Percentiles rank a stretch among this genome's conserved stretches.
Evolutionary conservation across 2,797 vertebrate genomes (phyloP).

Genomic region (Hirundo rustica): DNA sequence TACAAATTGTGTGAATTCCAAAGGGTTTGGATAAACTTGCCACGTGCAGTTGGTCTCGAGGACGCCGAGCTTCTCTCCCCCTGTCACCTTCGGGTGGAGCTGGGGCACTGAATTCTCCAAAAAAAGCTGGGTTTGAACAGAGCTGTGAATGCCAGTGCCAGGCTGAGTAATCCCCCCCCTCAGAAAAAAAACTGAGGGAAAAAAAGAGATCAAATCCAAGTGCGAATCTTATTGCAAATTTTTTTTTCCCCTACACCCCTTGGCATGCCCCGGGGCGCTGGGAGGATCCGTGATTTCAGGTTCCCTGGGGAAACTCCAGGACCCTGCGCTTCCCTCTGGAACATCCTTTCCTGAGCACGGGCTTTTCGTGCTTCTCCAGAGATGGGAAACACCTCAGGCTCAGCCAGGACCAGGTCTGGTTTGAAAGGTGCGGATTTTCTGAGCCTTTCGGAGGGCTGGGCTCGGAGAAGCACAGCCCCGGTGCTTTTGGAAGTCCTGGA

Average conservation of each 20-base stretch:
- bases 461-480: accelerated
- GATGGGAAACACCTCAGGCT: neutral
- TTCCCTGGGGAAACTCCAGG: neutral
- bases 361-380: accelerated
- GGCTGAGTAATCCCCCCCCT: neutral
- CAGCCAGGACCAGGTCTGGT: accelerated
- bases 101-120: neutral
- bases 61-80: neutral
- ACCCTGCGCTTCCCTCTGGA: neutral
- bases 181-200: neutral
- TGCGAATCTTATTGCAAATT: neutral
- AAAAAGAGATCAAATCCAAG: neutral
- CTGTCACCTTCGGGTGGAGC: neutral
- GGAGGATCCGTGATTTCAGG: neutral
- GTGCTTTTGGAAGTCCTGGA: neutral
- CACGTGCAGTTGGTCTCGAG: neutral
- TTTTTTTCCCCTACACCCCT: neutral
- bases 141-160: neutral
- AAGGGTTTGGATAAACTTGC: neutral
- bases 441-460: neutral
- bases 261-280: neutral
- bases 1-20: neutral
- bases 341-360: neutral
- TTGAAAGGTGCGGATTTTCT: accelerated
- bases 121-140: neutral